phyloP scores from a whole-genome alignment of 1,140 invertebrate genomes.

The Ceratoteleas bidentatus region DNA sequence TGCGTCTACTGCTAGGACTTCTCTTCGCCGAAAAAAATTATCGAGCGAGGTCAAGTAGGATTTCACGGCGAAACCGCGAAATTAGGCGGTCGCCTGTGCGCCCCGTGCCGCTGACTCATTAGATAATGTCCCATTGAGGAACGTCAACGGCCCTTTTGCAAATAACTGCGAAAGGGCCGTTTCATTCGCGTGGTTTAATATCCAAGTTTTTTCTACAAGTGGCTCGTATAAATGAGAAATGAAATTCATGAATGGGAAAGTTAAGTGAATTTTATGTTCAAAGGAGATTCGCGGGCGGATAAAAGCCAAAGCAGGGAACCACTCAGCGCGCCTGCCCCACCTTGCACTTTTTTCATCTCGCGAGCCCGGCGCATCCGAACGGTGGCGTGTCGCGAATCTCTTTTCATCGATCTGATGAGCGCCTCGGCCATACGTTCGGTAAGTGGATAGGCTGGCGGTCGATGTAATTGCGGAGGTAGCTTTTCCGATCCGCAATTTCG shows the following conservation, averaged over 20 bases:
- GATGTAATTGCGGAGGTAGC: constrained; percentile 49
- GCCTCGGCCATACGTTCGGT: constrained; percentile 67
- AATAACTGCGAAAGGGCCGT: constrained; percentile 33
- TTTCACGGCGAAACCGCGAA: constrained; percentile 16
- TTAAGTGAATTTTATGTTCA: constrained; percentile 69
- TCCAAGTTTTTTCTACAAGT: constrained; percentile 51
- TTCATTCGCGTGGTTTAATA: constrained; percentile 48
- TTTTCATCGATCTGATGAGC: constrained; percentile 78
- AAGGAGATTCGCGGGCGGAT: constrained; percentile 61
- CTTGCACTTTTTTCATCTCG: constrained; percentile 57
- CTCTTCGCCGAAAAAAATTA: constrained; percentile 6
- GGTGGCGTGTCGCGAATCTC: constrained; percentile 75
- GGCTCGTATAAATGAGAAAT: constrained; percentile 53
- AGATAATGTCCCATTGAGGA: constrained; percentile 17
- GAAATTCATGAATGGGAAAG: constrained; percentile 65
- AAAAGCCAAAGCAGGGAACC: constrained; percentile 57
- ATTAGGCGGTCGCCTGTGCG: background rate
- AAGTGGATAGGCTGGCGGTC: constrained; percentile 73
- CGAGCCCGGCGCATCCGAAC: constrained; percentile 55
- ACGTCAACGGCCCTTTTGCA: constrained; percentile 18
- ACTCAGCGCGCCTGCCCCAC: constrained; percentile 35
- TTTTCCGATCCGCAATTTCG: constrained; percentile 18
- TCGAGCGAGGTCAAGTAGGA: constrained; percentile 17
- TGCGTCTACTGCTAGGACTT: background rate
- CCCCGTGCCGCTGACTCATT: background rate